Base-by-base conservation (phyloP, 2,797 vertebrate genomes). In the Clangula hyemalis region DNA sequence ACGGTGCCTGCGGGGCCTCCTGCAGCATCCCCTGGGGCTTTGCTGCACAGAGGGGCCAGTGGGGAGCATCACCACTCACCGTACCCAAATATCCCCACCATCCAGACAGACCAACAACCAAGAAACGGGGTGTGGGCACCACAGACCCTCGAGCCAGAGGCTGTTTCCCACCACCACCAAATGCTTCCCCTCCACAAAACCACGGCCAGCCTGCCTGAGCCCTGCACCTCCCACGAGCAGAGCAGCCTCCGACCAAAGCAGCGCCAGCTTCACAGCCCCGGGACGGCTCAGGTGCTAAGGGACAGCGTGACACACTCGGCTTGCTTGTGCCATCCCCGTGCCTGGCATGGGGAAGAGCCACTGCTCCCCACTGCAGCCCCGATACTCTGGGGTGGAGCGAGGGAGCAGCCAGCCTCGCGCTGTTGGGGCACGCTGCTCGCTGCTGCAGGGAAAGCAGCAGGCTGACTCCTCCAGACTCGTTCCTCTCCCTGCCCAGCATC, bases 141-240 rank as follows among this genome's bases (percentile, higher is more conserved):
- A 47, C 19, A 0, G 34, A 24, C 12, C 56, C 61, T 62, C 24
- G 2, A 83, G 28, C 11, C 27, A 1, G 57, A 86, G 70, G 45
- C 41, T 1, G 43, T 22, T 8, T 49, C 34, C 27, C 65, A 34
- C 5, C 43, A 21, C 25, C 85, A 43, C 24, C 22, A 0, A 49
- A 34, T 16, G 0, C 10, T 41, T 13, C n/a, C 49, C 19, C 61
- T 34, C n/a, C 7, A 1, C 28, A 54, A 7, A 80, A 38, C 36
- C 65, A 16, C 1, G 1, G 28, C 13, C 22, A 62, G 15, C 18
- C 38, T 34, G 17, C 30, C 57, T 11, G 43, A 39, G 4, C 27
- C 17, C 19, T n/a, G 0, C 2, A 14, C 53, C 39, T 60, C 56
- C 1, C 0, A 36, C 4, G 10, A 73, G 75, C 47, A 0, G 28